These are phyloP conservation scores for Cyprinodon variegatus DNA, from an alignment of 2,113 vertebrate species.

Conservation along the genomic window DNA sequence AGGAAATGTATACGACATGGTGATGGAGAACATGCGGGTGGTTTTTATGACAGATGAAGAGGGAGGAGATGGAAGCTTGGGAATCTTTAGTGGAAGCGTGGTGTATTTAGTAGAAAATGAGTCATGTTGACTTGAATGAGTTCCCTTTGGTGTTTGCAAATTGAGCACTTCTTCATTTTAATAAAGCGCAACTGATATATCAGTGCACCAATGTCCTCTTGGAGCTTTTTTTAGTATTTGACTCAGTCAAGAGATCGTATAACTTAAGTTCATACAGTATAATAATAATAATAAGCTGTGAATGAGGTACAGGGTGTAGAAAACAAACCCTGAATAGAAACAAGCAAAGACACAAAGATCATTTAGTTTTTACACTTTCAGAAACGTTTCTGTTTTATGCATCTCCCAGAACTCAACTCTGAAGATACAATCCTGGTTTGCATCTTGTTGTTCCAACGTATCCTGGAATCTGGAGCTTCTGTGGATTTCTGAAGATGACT, in stretches of 20 bases:
- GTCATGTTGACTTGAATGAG: background rate
- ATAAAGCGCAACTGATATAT: constrained; percentile 2
- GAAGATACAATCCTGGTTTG: constrained; percentile 8
- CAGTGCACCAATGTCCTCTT: background rate
- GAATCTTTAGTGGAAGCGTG: background rate
- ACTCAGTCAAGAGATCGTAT: constrained; percentile 5
- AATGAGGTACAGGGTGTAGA: constrained; percentile 23
- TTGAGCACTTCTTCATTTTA: constrained; percentile 6
- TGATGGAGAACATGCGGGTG: constrained; percentile 1
- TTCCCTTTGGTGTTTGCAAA: constrained; percentile 10
- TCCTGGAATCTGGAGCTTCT: constrained; percentile 51
- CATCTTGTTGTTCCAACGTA: constrained; percentile 4
- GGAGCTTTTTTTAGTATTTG: background rate
- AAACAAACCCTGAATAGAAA: constrained; percentile 20
- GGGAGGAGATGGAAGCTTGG: background rate
- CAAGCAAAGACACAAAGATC: constrained; percentile 43
- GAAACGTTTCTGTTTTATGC: constrained; percentile 6
- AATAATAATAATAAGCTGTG: constrained; percentile 20
- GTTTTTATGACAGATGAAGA: background rate
- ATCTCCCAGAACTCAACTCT: background rate
- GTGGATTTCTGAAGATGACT: constrained; percentile 15
- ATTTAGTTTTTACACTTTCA: constrained; percentile 30
- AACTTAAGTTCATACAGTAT: constrained; percentile 14
- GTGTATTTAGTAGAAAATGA: background rate
- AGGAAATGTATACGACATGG: background rate